Base-by-base conservation (phyloP, 2,888 invertebrate genomes). In the Cryptops parisi region DNA sequence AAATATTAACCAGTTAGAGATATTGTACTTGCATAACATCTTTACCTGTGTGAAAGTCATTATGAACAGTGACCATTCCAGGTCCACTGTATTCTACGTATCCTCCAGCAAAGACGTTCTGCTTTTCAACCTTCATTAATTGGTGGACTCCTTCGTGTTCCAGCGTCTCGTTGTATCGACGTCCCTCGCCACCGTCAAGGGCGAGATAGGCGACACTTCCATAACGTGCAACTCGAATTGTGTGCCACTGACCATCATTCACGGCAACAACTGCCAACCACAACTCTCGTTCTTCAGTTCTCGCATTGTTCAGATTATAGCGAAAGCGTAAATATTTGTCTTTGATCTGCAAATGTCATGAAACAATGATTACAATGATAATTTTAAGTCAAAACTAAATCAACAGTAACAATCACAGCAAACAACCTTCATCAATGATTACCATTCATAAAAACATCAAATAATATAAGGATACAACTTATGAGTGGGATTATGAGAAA, bases 241-340 rank as follows among this genome's bases (percentile, higher is more conserved):
- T 87, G 67, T 97, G 96, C 96, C 96, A 96, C 64, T 91, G 90
- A 1, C 96, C 96, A 67, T 94, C 89, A 64, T 91, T 89, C 2
- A 94, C 91, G 1, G 84, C 79, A 24, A 93, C 83, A 3, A 87
- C 83, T 61, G 85, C 84, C 48, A 93, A 72, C 86, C 88, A 87
- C 61, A 96, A 81, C 64, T 87, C 86, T 57, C 81, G 80, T 67
- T 91, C 90, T 68, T 91, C 90, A 3, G 90, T 89, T 58, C 88
- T 77, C 58, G 89, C 71, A 19, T 87, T 89, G 68, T 94, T 94
- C 50, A 96, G 74, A 70, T 96, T 94, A 69, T 85, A 96, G 58
- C 88, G 79, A 74, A 93, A 91, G 65, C 88, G 85, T 53, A 94
- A 74, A 59, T 84, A 78, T 46, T 88, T 85, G 65, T 90, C 88